These are phyloP conservation scores for Orchesellides sinensis DNA, from an alignment of 2,888 invertebrate genomes.

Conservation along the genomic window DNA sequence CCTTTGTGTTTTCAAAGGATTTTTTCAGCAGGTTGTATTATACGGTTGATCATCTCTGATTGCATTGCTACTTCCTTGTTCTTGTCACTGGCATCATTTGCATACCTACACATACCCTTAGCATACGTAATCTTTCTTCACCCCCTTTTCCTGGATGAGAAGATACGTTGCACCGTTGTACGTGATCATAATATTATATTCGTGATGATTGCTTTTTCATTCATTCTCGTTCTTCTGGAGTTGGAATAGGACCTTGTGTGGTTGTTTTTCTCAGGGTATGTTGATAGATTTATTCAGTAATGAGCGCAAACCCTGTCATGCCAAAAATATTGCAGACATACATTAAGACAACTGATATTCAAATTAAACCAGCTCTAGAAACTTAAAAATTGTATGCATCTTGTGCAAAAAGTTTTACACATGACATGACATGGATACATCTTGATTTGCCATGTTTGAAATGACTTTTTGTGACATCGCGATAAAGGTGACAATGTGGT, in stretches of 20 bases:
- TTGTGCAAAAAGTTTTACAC: too few species aligned
- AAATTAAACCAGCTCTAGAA: too few species aligned
- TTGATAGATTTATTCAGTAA: neutral
- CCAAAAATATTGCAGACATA: too few species aligned
- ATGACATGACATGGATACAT: too few species aligned
- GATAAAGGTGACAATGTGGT: too few species aligned
- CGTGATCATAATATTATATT: slow-evolving; percentile 44
- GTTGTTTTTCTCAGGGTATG: neutral
- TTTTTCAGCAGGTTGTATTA: slow-evolving; percentile 41
- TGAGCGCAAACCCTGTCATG: too few species aligned
- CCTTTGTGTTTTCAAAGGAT: slow-evolving; percentile 5
- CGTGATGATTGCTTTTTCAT: neutral
- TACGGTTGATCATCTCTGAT: neutral
- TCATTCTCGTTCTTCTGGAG: neutral
- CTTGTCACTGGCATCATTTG: neutral
- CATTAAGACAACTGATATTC: too few species aligned
- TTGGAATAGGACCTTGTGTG: too few species aligned
- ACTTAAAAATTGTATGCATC: too few species aligned
- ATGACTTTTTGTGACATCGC: too few species aligned
- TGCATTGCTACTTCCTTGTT: neutral
- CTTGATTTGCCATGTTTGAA: too few species aligned
- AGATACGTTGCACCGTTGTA: slow-evolving; percentile 14
- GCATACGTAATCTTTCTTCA: neutral
- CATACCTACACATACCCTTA: neutral
- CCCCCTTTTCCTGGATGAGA: slow-evolving; percentile 25